Evolutionary conservation across 2,797 vertebrate genomes (phyloP), one percentile per base, ranked within the genome.

Genomic region (Crocodylus rhombifer): DNA sequence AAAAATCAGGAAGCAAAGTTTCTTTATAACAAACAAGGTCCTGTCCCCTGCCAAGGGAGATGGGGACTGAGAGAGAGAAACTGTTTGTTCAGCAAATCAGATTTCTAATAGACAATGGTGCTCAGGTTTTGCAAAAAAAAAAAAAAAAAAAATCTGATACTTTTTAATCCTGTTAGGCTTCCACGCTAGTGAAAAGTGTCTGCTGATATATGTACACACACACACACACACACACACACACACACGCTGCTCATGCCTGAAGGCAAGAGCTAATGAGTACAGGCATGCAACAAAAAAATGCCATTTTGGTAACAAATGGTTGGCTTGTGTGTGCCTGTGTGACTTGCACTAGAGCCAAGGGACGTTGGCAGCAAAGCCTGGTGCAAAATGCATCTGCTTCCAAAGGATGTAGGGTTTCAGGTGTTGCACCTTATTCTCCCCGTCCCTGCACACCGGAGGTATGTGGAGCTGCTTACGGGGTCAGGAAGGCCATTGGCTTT

Each of bases 381-480:
- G 95, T 57, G 75, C 82, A 95, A 97, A 96, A 95, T 81, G 62
- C 91, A 86, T 95, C 88, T 67, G 92, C 80, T 92, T 94, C 82
- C 87, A 95, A 90, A 88, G 96, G 88, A 95, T 97, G 92, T 92
- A 92, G 94, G 87, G 95, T 97, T 97, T 94, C 95, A 97, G 96
- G 95, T 96, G 95, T 94, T 86, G 63, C 4, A 7, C 57, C 84
- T 95, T 82, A 92, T 96, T 95, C 96, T 88, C 91, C 87, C 87
- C 95, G 91, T 89, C 90, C 88, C 84, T 85, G 78, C 60, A 3
- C 89, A 82, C 86, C 87, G 30, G 87, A 93, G 17, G 1, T 81
- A 10, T 87, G 89, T 87, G 82, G 92, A 87, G 89, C 94, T 94
- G 92, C 91, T 94, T 90, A 95, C 74, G 93, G 80, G 62, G 25